phyloP scores from a whole-genome alignment of 2,888 invertebrate species.

The Dioctria rufipes region DNA sequence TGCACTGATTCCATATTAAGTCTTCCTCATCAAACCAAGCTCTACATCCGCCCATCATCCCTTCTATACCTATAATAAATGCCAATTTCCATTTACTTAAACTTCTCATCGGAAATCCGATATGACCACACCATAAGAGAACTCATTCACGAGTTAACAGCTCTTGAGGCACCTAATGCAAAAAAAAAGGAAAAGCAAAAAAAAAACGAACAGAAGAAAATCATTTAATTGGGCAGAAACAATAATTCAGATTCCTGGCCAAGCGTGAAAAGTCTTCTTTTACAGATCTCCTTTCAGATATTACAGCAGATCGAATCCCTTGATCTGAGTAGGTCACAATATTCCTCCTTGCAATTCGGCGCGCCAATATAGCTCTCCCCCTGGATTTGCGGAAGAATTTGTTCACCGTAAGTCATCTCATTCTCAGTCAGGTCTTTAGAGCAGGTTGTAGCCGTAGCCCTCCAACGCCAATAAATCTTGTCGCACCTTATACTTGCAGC shows the following conservation, averaged over 20 bases:
- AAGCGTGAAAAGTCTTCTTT: conserved; percentile 58
- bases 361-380: conserved; percentile 26
- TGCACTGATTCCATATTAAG: not conserved
- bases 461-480: conserved; percentile 57
- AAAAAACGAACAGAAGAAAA: conserved; percentile 32
- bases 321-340: conserved; percentile 44
- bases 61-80: not conserved
- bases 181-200: no score
- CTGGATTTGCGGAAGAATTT: conserved; percentile 21
- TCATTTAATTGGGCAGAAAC: conserved; percentile 59
- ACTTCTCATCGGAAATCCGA: conserved; percentile 42
- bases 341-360: conserved; percentile 38
- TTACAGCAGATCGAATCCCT: conserved; percentile 36
- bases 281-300: conserved; percentile 54
- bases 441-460: conserved; percentile 41
- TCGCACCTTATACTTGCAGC: conserved; percentile 54
- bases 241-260: conserved; percentile 55
- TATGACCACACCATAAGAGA: conserved; percentile 24
- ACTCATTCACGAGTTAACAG: conserved; percentile 57
- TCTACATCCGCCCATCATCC: conserved; percentile 33
- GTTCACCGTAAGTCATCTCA: conserved; percentile 47
- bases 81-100: conserved; percentile 32
- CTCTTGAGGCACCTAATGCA: conserved; percentile 30
- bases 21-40: not conserved
- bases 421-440: conserved; percentile 12